Evolutionary conservation across 1,140 invertebrate species (phyloP).

Genomic region (Lucilia sericata): DNA sequence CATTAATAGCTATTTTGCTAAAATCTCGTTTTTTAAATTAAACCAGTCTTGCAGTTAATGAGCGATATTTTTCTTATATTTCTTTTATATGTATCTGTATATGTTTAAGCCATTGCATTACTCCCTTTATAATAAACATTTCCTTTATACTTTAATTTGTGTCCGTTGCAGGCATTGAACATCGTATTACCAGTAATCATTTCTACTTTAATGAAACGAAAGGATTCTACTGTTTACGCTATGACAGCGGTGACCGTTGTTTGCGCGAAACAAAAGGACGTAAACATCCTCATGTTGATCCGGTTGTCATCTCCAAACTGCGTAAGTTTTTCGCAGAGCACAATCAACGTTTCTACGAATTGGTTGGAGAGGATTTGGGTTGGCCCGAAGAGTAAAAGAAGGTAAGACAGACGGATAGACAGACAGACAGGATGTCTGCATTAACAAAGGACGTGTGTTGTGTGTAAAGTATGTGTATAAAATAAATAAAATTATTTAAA

Average conservation of each 20-base stretch:
- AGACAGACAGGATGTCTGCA: background rate
- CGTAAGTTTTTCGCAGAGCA: conserved; percentile 93
- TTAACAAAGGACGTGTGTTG: background rate
- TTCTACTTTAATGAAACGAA: conserved; percentile 98
- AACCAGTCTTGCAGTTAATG: too few species aligned
- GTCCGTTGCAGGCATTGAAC: conserved; percentile 64
- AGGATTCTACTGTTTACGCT: conserved; percentile 95
- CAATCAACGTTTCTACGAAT: conserved; percentile 95
- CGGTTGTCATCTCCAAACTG: conserved; percentile 86
- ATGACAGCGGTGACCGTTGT: conserved; percentile 88
- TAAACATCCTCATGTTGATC: conserved; percentile 88
- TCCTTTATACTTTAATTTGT: background rate
- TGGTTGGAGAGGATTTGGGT: conserved; percentile 91
- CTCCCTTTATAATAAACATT: background rate
- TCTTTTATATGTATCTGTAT: too few species aligned
- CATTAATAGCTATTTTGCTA: too few species aligned
- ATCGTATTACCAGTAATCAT: conserved; percentile 84
- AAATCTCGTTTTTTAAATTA: too few species aligned
- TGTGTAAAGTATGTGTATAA: conserved; percentile 22
- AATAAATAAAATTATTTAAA: background rate
- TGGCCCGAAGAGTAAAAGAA: conserved; percentile 64
- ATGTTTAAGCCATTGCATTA: too few species aligned
- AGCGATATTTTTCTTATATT: too few species aligned
- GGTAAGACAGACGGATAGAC: background rate
- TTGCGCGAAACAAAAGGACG: conserved; percentile 95